Evolutionary conservation across 2,113 vertebrate species (phyloP), one percentile per base, ranked within the genome.

Genomic region (Semicossyphus pulcher): DNA sequence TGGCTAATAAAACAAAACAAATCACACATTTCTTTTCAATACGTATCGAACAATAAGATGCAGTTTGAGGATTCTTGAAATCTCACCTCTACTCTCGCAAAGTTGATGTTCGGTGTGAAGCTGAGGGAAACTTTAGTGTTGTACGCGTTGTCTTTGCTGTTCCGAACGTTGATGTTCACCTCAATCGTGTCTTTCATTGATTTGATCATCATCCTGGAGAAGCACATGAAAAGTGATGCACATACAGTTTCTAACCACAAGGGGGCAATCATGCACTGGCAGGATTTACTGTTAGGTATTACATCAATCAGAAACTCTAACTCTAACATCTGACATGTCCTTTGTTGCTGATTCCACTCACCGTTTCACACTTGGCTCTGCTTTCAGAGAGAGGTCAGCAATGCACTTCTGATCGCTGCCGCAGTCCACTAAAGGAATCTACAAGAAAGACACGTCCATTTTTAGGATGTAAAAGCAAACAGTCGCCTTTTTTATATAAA

Each of bases 381-480:
- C 95, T 69, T 45, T 81, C 69, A 99, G 92, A 28, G 92, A 90
- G 41, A 99, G 94, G 75, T 99, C 95, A 10, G 96, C 93, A 54
- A 96, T 93, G 82, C 98, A 99, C 88, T 85, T 96, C 48, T 95
- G 90, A 61, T 96, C 88, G 36, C 83, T 94, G 79, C 96, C 97
- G 89, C 98, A 99, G 69, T 99, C 96, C 79, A 98, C 96, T 37
- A 99, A 94, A 15, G 95, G 93, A 87, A 99, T 96, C 97, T 99
- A 51, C 10, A 88, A 93, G 6, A 37, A 0, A 69, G 90, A 12
- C 11, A 51, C 0, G 14, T 0, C 34, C 25, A 64, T 12, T 20
- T 57, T 53, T 6, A 57, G 53, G 32, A 32, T 7, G 2, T 41
- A 16, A 39, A 39, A 15, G 3, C 4, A n/a, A n/a, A n/a, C n/a